Evolutionary conservation across 2,113 vertebrate genomes (phyloP).

Genomic region (Hyaena hyaena): DNA sequence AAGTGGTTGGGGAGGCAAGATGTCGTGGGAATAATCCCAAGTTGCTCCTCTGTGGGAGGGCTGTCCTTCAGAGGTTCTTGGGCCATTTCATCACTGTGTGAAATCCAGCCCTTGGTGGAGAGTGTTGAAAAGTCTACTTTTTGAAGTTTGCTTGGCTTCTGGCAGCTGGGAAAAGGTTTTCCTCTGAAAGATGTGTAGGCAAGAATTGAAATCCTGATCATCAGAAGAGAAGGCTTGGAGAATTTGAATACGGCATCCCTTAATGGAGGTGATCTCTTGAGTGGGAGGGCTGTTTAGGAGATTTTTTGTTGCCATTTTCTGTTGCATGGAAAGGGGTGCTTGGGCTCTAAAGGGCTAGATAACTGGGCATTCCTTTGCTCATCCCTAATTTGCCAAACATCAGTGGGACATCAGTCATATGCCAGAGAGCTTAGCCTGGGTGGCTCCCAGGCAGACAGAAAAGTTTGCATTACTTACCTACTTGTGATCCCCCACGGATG

Average conservation of each 20-base stretch:
- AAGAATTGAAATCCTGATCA: not conserved
- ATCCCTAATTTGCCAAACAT: not conserved
- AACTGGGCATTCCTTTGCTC: not conserved
- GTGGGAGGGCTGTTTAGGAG: fast-evolving
- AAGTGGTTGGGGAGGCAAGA: constrained; percentile 50
- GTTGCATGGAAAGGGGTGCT: not conserved
- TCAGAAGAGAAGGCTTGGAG: not conserved
- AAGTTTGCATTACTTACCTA: not conserved
- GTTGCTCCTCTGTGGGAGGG: not conserved
- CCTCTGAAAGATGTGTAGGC: not conserved
- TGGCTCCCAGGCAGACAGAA: not conserved
- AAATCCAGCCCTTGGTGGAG: not conserved
- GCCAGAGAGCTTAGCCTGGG: not conserved
- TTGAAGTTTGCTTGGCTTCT: constrained; percentile 50
- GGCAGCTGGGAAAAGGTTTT: not conserved
- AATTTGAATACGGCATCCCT: not conserved
- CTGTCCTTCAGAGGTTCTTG: constrained; percentile 42
- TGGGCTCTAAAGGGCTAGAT: not conserved
- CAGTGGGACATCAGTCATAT: not conserved
- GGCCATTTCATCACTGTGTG: not conserved
- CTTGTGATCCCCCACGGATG: not conserved
- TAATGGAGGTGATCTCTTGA: not conserved
- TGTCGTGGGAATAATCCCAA: not conserved
- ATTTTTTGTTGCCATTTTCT: not conserved
- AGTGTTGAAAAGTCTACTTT: constrained; percentile 36